Evolutionary conservation across 2,113 vertebrate species (phyloP).

Genomic region (Takifugu bimaculatus): DNA sequence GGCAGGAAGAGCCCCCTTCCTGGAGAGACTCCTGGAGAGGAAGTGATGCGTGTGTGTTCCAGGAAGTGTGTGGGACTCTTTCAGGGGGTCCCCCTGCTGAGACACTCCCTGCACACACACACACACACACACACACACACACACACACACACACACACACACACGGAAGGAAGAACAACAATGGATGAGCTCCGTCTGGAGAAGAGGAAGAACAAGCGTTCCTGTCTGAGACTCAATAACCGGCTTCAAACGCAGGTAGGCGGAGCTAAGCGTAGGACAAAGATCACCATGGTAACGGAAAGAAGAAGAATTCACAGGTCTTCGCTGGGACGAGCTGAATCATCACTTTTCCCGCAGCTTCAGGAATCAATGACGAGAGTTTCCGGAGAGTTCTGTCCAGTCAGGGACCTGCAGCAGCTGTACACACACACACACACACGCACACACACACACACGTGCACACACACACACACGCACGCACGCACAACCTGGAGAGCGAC

Average conservation of each 20-base stretch:
- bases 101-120: not conserved
- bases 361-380: not conserved
- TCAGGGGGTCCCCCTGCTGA: constrained; percentile 13
- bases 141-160: not conserved
- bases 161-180: constrained; percentile 55
- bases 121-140: constrained; percentile 1
- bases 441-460: constrained; percentile 15
- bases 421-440: constrained; percentile 9
- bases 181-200: constrained; percentile 41
- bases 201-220: constrained; percentile 31
- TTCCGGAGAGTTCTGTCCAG: too few species aligned
- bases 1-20: constrained; percentile 25
- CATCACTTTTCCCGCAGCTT: not conserved
- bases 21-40: constrained; percentile 20
- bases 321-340: too few species aligned
- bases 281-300: too few species aligned
- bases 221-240: too few species aligned
- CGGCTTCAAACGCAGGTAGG: too few species aligned
- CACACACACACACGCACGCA: constrained; percentile 27
- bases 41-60: constrained; percentile 33
- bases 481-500: constrained; percentile 20
- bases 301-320: too few species aligned
- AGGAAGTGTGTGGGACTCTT: constrained; percentile 50
- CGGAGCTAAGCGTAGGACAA: too few species aligned
- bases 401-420: constrained; percentile 10